Percentiles rank a stretch among this genome's conserved stretches.
These are phyloP conservation scores for Oenanthe oenanthe DNA, from an alignment of 2,113 vertebrate genomes.

Conservation along the genomic window DNA sequence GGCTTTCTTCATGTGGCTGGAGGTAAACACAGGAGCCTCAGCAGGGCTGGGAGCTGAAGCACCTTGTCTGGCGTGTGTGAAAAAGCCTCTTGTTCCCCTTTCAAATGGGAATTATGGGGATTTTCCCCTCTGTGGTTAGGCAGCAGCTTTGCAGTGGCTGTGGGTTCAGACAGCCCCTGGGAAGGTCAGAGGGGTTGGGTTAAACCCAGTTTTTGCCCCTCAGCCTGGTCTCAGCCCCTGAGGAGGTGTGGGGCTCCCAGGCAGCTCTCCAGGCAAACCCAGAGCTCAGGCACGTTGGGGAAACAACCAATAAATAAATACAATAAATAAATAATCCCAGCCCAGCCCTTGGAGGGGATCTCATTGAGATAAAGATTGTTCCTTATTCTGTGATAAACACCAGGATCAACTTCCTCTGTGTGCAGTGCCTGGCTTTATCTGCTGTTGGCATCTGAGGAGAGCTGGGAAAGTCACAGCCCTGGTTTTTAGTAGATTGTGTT, in stretches of 20 bases:
- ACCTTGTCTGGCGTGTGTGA: rapidly evolving
- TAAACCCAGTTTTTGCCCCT: not conserved
- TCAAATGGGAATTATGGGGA: not conserved
- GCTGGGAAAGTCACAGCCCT: not conserved
- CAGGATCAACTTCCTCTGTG: not conserved
- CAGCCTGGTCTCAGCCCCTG: rapidly evolving
- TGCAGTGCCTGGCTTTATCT: not conserved
- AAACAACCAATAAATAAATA: too few species aligned
- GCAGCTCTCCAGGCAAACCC: not conserved
- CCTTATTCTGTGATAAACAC: rapidly evolving
- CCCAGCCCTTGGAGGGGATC: not conserved
- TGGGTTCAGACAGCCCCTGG: rapidly evolving
- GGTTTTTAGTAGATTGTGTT: not conserved
- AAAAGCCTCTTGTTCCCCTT: not conserved
- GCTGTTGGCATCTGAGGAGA: not conserved
- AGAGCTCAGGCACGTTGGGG: rapidly evolving
- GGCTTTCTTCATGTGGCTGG: not conserved
- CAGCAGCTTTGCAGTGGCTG: not conserved
- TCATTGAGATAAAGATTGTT: not conserved
- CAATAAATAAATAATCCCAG: not conserved
- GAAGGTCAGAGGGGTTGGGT: rapidly evolving
- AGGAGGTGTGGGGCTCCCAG: rapidly evolving
- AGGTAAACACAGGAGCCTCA: not conserved
- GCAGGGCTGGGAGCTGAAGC: not conserved
- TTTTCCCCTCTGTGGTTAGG: not conserved